Base-by-base conservation (phyloP, 2,888 invertebrate genomes). In the Aelia acuminata region DNA sequence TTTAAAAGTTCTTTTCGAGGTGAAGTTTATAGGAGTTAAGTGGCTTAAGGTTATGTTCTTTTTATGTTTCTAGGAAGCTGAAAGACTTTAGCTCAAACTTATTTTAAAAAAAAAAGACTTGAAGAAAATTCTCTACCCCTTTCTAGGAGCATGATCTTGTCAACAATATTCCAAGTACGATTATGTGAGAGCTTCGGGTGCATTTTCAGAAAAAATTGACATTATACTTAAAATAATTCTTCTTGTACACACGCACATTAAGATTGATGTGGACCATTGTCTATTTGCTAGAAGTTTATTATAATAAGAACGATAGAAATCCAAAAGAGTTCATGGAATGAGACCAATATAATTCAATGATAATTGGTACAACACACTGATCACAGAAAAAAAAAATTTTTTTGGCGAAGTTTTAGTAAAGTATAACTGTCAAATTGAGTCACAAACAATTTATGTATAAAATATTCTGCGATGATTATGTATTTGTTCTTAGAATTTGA, bases 1-100 rank as follows among this genome's bases (percentile, higher is more conserved):
- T 63, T 63, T 63, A 63, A 63, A 63, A 70, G 63, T 70, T 70
- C 35, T 70, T 57, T 26, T 57, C 57, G 26, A 26, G 53, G 10
- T 43, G 10, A 53, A 63, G 26, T 31, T 15, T 63, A 26, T 26
- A 22, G 0, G 5, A 35, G 13, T 26, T 57, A 57, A 57, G 26
- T 26, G n/a, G 15, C 3, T n/a, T 13, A n/a, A 53, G 53, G 7
- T 53, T 53, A 10, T n/a, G 11, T 26, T 57, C 10, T 57, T 26
- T 57, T 57, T 57, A 26, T 8, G 26, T 3, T 57, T 57, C 26
- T 26, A 57, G 26, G 57, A 57, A 57, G 57, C 26, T 35, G 35
- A 20, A 7, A 18, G 63, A 20, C 63, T 70, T 63, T 15, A 18
- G 3, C 18, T 0, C 57, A 35, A 70, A 70, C 63, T 70, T 20